Evolutionary conservation across 30 jellyfish, hydroid and myxozoan genomes (phyloP).

Genomic region (Sanderia malayensis): DNA sequence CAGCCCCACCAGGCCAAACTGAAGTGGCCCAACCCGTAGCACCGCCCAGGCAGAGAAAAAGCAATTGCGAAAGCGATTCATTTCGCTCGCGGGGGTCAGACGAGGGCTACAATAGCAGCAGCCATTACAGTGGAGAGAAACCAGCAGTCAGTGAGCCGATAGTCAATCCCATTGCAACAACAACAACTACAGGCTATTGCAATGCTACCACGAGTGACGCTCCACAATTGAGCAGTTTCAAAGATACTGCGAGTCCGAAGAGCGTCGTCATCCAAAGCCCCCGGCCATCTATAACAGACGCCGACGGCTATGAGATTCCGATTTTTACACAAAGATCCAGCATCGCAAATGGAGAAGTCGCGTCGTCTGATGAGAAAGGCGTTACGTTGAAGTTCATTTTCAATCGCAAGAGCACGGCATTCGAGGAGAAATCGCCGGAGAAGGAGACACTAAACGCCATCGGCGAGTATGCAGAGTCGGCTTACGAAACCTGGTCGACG

Average conservation of each 20-base stretch:
- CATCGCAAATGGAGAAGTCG: constrained; percentile 45
- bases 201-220: constrained; percentile 29
- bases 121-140: constrained; percentile 90
- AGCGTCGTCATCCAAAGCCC: constrained; percentile 49
- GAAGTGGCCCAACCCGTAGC: too few relatives aligned
- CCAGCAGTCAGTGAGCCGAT: constrained; percentile 34
- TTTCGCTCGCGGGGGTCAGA: constrained; percentile 72
- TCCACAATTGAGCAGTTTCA: constrained; percentile 42
- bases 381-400: constrained; percentile 44
- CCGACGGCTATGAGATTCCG: constrained; percentile 94
- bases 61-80: constrained; percentile 17
- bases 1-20: too few relatives aligned
- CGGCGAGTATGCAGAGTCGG: constrained; percentile 59
- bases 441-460: constrained; percentile 44
- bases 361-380: constrained; percentile 50
- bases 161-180: constrained; percentile 4
- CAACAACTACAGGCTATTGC: too few relatives aligned
- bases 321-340: constrained; percentile 36
- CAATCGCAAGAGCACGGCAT: constrained; percentile 44
- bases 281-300: constrained; percentile 73
- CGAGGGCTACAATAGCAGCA: constrained; percentile 94
- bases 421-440: constrained; percentile 40
- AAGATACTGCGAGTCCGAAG: constrained; percentile 63
- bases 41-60: constrained; percentile 26
- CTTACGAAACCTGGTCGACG: constrained; percentile 63